Evolutionary conservation across 2,113 vertebrate genomes (phyloP).

Genomic region (Hystrix brachyura): DNA sequence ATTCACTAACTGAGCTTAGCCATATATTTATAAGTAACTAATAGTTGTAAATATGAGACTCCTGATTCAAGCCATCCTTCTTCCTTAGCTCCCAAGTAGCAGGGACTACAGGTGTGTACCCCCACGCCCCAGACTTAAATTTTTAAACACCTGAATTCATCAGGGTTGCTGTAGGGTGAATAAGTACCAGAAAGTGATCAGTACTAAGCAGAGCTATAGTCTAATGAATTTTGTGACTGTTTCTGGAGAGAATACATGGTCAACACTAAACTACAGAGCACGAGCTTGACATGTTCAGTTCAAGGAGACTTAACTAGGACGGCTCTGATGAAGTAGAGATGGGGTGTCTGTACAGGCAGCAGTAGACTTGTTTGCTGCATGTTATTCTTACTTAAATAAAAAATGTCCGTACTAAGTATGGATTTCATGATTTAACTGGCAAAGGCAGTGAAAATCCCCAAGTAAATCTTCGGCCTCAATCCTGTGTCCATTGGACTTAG

Average conservation of each 20-base stretch:
- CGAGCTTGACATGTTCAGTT: not conserved
- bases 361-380: not conserved
- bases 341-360: not conserved
- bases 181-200: not conserved
- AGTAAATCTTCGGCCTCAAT: not conserved
- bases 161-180: not conserved
- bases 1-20: not conserved
- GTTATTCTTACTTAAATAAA: not conserved
- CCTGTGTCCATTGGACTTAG: not conserved
- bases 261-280: not conserved
- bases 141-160: not conserved
- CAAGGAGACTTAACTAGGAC: not conserved
- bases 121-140: not conserved
- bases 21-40: not conserved
- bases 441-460: not conserved
- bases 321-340: not conserved
- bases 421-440: not conserved
- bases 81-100: not conserved
- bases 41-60: not conserved
- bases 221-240: not conserved
- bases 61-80: not conserved
- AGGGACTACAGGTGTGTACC: not conserved
- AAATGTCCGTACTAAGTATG: not conserved
- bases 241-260: slow-evolving; percentile 16
- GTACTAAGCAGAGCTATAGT: not conserved